phyloP scores from a whole-genome alignment of 1,140 invertebrate genomes.

The Euura lappo region DNA sequence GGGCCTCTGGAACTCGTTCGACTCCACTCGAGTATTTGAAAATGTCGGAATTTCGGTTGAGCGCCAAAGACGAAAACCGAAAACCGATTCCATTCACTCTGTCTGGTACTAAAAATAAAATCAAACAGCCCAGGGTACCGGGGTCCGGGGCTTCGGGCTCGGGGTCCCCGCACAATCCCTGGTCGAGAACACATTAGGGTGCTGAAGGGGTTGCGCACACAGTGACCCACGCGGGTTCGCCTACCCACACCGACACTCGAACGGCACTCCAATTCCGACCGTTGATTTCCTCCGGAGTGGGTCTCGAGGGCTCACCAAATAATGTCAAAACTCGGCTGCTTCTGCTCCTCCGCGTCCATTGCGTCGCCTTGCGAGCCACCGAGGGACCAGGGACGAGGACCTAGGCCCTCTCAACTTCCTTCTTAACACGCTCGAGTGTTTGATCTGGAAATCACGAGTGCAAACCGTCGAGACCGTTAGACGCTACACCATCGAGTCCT shows the following conservation, averaged over 20 bases:
- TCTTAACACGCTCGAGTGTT: constrained; percentile 6
- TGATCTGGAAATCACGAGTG: constrained; percentile 5
- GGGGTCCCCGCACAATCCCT: background rate
- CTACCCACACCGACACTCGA: constrained; percentile 8
- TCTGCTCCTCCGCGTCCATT: background rate
- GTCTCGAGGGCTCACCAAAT: constrained; percentile 40
- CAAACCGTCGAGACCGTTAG: background rate
- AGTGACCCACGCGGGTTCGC: background rate
- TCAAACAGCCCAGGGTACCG: background rate
- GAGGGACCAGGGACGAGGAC: background rate
- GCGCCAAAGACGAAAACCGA: background rate
- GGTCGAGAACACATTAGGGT: constrained; percentile 32
- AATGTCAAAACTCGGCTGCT: constrained; percentile 32
- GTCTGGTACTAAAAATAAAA: background rate
- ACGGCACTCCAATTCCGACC: constrained; percentile 38
- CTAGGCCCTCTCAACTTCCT: background rate
- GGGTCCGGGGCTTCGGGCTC: no score
- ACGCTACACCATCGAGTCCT: background rate
- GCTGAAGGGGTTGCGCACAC: constrained; percentile 12
- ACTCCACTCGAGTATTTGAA: background rate
- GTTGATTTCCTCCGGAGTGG: constrained; percentile 37
- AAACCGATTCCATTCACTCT: background rate
- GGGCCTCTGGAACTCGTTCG: background rate
- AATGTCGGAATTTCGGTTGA: background rate
- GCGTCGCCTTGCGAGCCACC: background rate